Evolutionary conservation across 2,113 vertebrate species (phyloP), one percentile per base, ranked within the genome.

Genomic region (Raja brachyura): DNA sequence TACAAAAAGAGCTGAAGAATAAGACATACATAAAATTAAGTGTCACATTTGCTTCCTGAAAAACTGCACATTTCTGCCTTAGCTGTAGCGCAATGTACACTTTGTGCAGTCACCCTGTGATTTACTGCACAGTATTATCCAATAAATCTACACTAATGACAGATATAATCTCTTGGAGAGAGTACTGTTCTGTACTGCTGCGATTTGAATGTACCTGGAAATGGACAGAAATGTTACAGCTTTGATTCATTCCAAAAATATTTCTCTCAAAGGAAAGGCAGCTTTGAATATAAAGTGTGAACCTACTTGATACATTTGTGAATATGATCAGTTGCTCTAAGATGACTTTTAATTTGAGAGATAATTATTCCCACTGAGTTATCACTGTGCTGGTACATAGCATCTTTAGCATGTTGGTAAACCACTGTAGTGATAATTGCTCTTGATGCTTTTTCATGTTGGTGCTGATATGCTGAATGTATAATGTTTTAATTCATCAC

Each of bases 141-240:
- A 48, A 73, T 92, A 54, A 11, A 74, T 92, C 66, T 92, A 33
- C 39, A 92, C 14, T 92, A 92, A 54, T 73, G 39, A 92, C 66
- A 18, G 59, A 88, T 18, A 18, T 18, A 88, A 20, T 54, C 68
- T 28, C n/a, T 66, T 11, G 16, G 11, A 28, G 33, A 22, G 88
- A 68, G 16, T 68, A 5, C 25, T 73, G 68, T 3, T 92, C 11
- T 20, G 33, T 13, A 25, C 39, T 73, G 22, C 11, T 9, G 31
- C 22, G 88, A 39, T 90, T 70, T 22, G 8, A 31, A 28, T 63
- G 6, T 54, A 20, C 9, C 20, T 73, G 9, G 90, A 74, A 73
- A 31, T 13, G 0, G 28, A 25, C 83, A 88, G 66, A 54, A 73
- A 39, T 74, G 18, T 73, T 73, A 11, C 33, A 54, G 56, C 4